Evolutionary conservation across 2,113 vertebrate species (phyloP).

Genomic region (Sisor rabdophorus): DNA sequence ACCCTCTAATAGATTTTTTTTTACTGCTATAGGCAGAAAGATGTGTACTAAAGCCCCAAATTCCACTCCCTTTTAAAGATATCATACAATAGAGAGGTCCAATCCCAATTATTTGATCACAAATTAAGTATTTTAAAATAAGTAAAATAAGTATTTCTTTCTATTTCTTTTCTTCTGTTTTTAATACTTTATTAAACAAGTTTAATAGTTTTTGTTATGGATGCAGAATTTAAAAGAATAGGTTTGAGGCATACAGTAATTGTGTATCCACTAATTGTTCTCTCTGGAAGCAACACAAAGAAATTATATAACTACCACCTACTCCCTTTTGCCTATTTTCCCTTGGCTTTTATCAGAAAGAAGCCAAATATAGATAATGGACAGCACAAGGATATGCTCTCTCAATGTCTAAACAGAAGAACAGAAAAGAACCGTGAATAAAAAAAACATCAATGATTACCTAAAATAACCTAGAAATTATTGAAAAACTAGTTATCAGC

Average conservation of each 20-base stretch:
- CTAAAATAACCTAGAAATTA: slow-evolving; percentile 28
- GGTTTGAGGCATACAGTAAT: slow-evolving; percentile 38
- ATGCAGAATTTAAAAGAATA: slow-evolving; percentile 47
- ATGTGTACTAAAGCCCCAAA: not conserved
- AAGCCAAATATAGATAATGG: slow-evolving; percentile 46
- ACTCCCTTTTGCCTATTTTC: slow-evolving; percentile 25
- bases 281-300: slow-evolving; percentile 57
- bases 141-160: not conserved
- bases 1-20: slow-evolving; percentile 1
- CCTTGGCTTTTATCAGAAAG: slow-evolving; percentile 47
- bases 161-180: not conserved
- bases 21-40: not conserved
- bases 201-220: slow-evolving; percentile 45
- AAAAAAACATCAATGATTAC: slow-evolving; percentile 35
- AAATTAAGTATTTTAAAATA: not conserved
- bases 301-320: slow-evolving; percentile 47
- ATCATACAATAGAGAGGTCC: not conserved
- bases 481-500: slow-evolving; percentile 5
- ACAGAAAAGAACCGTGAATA: slow-evolving; percentile 15
- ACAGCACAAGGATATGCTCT: slow-evolving; percentile 28
- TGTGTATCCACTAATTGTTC: slow-evolving; percentile 58
- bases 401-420: slow-evolving; percentile 48
- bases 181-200: not conserved
- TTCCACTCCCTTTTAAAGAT: not conserved
- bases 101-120: not conserved